Evolutionary conservation across 2,797 vertebrate genomes (phyloP), one percentile per base, ranked within the genome.

Genomic region (Sebastes itinus): DNA sequence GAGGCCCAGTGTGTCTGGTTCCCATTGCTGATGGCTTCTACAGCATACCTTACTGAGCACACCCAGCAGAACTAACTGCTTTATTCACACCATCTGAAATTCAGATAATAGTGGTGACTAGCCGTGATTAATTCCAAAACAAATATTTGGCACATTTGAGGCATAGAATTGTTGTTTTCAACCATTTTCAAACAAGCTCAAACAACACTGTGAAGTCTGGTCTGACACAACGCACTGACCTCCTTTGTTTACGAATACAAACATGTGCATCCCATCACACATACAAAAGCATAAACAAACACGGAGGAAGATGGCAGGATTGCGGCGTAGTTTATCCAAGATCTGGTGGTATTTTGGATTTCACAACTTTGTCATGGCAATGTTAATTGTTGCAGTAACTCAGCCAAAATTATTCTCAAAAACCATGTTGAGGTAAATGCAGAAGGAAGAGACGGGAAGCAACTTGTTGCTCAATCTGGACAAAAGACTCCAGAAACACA

Each of bases 21-120:
- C 65, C 54, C 76, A 78, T 87, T 75, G n/a, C 62, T 62, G 54
- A 77, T 79, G 75, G 75, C 84, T 88, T 87, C 78, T 62, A 73
- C 46, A 64, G 77, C 78, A 89, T 75, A 73, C 46, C 70, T 82
- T 75, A n/a, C 33, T 55, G 68, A 77, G 35, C 68, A 83, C 77
- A 79, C 72, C 33, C 77, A 76, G 35, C 58, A 58, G 68, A 72
- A 4, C 27, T 8, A 46, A 56, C 27, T 28, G 33, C 18, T 35
- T 18, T 49, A 32, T 35, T 60, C 64, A 72, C n/a, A 66, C 73
- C 58, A 32, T 63, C 55, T 52, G 9, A 72, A 65, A 80, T 16
- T 56, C n/a, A 35, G 33, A 77, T 62, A 67, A 58, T 18, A 46
- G 25, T 30, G 14, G 14, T 23, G 5, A 60, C 22, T 61, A 28